A percentile compares a stretch with the other conserved stretches of the same genome.
These are phyloP conservation scores for Akabosia matsudoensis DNA, from an alignment of 1,140 invertebrate genomes.

Conservation along the genomic window DNA sequence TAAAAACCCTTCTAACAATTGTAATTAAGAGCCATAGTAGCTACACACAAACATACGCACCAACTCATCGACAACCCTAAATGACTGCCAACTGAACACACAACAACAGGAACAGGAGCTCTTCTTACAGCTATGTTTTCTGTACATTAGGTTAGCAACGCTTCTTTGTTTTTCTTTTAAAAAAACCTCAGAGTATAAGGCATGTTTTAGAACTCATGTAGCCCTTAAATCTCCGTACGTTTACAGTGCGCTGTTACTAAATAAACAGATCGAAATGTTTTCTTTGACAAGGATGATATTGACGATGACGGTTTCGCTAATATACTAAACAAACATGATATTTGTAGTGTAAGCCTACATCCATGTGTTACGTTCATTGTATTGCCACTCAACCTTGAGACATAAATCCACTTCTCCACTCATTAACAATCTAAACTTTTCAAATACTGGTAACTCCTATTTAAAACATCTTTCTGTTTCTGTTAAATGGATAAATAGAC, in stretches of 20 bases:
- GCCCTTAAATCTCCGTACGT: neutral
- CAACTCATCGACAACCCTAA: too few species aligned
- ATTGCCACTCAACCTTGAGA: neutral
- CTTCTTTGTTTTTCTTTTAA: neutral
- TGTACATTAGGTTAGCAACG: too few species aligned
- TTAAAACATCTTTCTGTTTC: neutral
- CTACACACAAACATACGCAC: too few species aligned
- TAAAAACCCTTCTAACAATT: too few species aligned
- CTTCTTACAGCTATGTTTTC: too few species aligned
- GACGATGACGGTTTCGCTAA: neutral
- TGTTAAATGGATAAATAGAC: neutral
- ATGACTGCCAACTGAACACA: neutral
- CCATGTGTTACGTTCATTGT: too few species aligned
- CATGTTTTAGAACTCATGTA: too few species aligned
- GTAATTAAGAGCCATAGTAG: too few species aligned
- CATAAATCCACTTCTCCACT: neutral
- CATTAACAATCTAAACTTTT: constrained; percentile 7
- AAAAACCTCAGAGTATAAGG: too few species aligned
- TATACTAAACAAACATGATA: neutral
- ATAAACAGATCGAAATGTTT: neutral
- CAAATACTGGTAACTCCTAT: neutral
- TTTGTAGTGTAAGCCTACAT: too few species aligned
- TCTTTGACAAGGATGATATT: too few species aligned
- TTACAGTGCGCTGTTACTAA: neutral
- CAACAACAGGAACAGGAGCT: neutral